Base-by-base conservation (phyloP, 2,113 vertebrate species). In the Verasper variegatus region DNA sequence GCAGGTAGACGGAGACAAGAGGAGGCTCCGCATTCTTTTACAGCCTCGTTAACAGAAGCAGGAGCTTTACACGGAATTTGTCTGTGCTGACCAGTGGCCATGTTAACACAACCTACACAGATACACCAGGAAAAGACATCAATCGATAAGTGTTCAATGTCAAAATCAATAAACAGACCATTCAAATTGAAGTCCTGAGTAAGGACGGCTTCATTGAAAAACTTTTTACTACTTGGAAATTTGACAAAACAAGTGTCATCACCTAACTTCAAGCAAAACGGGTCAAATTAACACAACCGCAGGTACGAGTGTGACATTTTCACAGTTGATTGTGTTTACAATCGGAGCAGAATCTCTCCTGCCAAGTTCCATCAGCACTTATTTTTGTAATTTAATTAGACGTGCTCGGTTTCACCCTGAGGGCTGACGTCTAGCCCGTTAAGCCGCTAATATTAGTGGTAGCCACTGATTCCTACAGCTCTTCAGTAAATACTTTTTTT, bases 301-400 rank as follows among this genome's bases (percentile, higher is more conserved):
- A 81, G 88, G 86, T 81, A 85, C 69, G 68, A 71, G 74, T 64
- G 47, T 87, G 77, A 84, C 86, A 86, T 86, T 85, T 82, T 83
- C 78, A 77, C 72, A 71, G 68, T 81, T 88, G 86, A 91, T 86
- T 91, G 81, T 78, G 83, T 86, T 87, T 81, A 78, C 78, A 82
- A 61, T 77, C 27, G 54, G 68, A 70, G 82, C 71, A 52, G 60
- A 82, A 49, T 82, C 72, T 83, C 82, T 80, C 88, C 81, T 55
- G 72, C 75, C 76, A 81, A 65, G 77, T 76, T 71, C 76, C 76
- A 77, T 85, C 78, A 78, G 76, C 54, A 83, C 65, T 60, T 85
- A 75, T 83, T 90, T 73, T 71, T 85, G 68, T 89, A 78, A 87
- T 88, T 86, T 83, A 86, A 87, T 86, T 82, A 86, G 67, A 6